Percentiles rank a stretch among this genome's conserved stretches.
phyloP scores from a whole-genome alignment of 2,797 vertebrate genomes.

The Neosalanx taihuensis region DNA sequence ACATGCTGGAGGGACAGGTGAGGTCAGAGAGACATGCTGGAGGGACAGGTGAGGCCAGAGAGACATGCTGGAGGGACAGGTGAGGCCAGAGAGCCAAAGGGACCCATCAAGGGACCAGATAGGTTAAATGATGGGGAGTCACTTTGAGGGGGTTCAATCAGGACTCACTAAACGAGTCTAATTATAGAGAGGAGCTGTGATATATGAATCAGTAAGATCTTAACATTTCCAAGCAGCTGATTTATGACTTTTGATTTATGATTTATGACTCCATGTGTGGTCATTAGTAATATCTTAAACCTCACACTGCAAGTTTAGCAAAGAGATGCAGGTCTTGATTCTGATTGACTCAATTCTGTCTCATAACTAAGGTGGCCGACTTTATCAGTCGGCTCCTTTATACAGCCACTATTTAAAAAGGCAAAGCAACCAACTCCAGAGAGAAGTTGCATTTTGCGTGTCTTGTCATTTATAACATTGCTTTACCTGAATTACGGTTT shows the following conservation, averaged over 20 bases:
- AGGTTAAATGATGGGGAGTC: not conserved
- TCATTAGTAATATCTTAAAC: not conserved
- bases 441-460: too few species aligned
- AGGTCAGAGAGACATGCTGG: not conserved
- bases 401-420: slow-evolving; percentile 23
- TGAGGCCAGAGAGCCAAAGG: not conserved
- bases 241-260: too few species aligned
- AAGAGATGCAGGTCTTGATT: slow-evolving; percentile 24
- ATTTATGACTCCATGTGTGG: not conserved
- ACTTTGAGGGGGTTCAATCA: not conserved
- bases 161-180: not conserved
- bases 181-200: too few species aligned
- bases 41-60: too few species aligned
- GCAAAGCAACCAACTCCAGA: not conserved
- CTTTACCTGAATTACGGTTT: not conserved
- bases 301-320: slow-evolving; percentile 13
- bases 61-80: too few species aligned
- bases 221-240: too few species aligned
- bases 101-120: not conserved
- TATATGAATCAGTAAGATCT: too few species aligned
- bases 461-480: not conserved
- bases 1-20: slow-evolving; percentile 82
- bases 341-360: slow-evolving; percentile 22
- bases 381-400: too few species aligned
- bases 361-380: slow-evolving; percentile 6